Percentiles rank a stretch among this genome's conserved stretches.
phyloP scores from a whole-genome alignment of 2,113 vertebrate species.

The Climacteris rufus region DNA sequence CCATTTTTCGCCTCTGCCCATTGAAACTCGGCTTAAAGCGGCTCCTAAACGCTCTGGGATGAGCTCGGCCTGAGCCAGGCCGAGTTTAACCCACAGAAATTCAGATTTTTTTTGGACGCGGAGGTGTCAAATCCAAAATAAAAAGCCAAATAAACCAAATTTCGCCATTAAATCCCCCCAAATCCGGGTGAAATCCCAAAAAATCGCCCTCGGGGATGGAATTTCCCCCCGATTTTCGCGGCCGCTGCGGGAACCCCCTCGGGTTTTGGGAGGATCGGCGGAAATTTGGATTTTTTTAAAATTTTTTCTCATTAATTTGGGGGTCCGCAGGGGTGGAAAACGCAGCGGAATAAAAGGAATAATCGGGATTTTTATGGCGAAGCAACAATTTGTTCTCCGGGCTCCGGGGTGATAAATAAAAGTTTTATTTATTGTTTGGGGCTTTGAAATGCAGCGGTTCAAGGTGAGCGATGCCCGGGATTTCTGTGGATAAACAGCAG shows the following conservation, averaged over 20 bases:
- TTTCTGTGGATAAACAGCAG: constrained; percentile 2
- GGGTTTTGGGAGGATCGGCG: too few species aligned
- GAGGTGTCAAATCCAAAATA: not conserved
- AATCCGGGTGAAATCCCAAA: not conserved
- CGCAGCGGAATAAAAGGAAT: constrained; percentile 34
- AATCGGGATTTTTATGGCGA: constrained; percentile 40
- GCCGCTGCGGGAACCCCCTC: not conserved
- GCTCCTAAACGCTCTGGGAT: not conserved
- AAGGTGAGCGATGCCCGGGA: constrained; percentile 36
- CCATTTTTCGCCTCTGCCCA: not conserved
- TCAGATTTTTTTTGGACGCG: not conserved
- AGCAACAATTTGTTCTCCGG: constrained; percentile 60
- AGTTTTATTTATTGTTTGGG: constrained; percentile 59
- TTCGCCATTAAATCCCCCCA: not conserved
- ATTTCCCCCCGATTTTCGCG: not conserved
- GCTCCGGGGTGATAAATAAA: constrained; percentile 68
- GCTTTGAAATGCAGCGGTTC: constrained; percentile 45
- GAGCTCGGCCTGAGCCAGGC: not conserved
- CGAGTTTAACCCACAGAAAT: not conserved
- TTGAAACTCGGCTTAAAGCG: not conserved
- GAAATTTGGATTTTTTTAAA: too few species aligned
- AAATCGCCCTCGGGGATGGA: not conserved
- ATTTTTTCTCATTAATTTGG: not conserved
- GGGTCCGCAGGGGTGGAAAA: constrained; percentile 50
- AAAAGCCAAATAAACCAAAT: too few species aligned